Conservation (phyloP, 2,113 vertebrate species). For the Myotis davidii region DNA sequence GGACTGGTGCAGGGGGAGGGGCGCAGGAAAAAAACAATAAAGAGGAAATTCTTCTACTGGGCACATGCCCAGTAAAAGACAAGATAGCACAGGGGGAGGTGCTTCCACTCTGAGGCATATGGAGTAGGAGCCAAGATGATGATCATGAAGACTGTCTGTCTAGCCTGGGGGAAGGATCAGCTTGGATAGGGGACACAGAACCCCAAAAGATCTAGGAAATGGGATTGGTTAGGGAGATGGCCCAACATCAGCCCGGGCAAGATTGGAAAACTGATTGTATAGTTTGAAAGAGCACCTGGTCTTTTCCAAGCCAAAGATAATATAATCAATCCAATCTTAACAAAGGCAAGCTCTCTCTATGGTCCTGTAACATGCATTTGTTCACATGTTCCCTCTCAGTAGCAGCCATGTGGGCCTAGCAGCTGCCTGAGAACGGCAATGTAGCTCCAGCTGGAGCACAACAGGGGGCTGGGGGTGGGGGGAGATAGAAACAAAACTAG, state of each 20-base stretch:
- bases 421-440: too few relatives aligned
- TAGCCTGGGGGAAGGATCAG: not conserved
- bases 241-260: not conserved
- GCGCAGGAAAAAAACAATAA: not conserved
- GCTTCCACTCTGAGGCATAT: not conserved
- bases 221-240: not conserved
- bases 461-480: too few relatives aligned
- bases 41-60: not conserved
- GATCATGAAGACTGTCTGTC: not conserved
- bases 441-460: too few relatives aligned
- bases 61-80: not conserved
- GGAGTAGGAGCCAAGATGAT: not conserved
- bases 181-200: not conserved
- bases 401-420: not conserved
- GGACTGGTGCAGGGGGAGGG: not conserved
- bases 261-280: not conserved
- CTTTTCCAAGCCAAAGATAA: not conserved
- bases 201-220: not conserved
- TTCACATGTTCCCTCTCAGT: not conserved
- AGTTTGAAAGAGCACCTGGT: not conserved
- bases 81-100: not conserved
- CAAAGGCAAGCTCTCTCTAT: not conserved
- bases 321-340: not conserved
- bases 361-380: not conserved
- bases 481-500: not conserved